Percentiles rank a stretch among this genome's conserved stretches.
phyloP scores from a whole-genome alignment of 30 jellyfish, hydroid and myxozoan species.

The Aurelia aurita complex sp. Pacific region DNA sequence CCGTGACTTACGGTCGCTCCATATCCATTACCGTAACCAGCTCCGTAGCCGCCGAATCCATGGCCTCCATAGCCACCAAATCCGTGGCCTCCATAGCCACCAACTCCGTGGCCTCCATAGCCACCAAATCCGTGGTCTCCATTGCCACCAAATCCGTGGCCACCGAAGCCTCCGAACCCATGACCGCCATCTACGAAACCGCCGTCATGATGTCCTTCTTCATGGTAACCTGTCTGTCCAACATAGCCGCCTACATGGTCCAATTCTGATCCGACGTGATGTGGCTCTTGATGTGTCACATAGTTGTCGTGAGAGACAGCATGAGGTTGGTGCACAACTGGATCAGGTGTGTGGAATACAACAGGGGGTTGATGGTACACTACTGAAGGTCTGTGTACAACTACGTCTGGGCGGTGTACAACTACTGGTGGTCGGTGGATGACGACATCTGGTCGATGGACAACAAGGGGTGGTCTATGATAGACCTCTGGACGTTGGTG shows the following conservation, averaged over 20 bases:
- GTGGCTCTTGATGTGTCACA: constrained; percentile 79
- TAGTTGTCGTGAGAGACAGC: constrained; percentile 89
- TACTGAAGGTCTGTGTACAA: constrained; percentile 76
- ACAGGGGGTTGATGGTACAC: constrained; percentile 90
- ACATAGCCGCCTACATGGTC: constrained; percentile 59
- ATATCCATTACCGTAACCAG: constrained; percentile 43
- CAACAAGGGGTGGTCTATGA: constrained; percentile 78
- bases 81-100: constrained; percentile 38
- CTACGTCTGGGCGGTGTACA: constrained; percentile 84
- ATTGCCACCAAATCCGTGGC: too few species aligned
- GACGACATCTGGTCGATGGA: constrained; percentile 84
- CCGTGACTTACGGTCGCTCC: constrained; percentile 35
- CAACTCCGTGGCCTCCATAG: constrained; percentile 35
- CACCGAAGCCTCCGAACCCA: constrained; percentile 28
- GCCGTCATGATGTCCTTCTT: constrained; percentile 1
- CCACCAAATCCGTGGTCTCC: constrained; percentile 1
- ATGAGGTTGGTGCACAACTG: constrained; percentile 74
- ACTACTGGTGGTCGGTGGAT: constrained; percentile 73
- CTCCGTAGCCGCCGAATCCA: constrained; percentile 47
- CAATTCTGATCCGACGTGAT: constrained; percentile 71
- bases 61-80: constrained; percentile 29
- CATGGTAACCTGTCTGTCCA: constrained; percentile 48
- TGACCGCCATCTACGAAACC: constrained; percentile 1
- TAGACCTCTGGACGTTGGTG: constrained; percentile 84
- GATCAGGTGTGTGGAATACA: constrained; percentile 87